phyloP scores from a whole-genome alignment of 53 echinoderm and acorn worm genomes.

The Patiria pectinifera region DNA sequence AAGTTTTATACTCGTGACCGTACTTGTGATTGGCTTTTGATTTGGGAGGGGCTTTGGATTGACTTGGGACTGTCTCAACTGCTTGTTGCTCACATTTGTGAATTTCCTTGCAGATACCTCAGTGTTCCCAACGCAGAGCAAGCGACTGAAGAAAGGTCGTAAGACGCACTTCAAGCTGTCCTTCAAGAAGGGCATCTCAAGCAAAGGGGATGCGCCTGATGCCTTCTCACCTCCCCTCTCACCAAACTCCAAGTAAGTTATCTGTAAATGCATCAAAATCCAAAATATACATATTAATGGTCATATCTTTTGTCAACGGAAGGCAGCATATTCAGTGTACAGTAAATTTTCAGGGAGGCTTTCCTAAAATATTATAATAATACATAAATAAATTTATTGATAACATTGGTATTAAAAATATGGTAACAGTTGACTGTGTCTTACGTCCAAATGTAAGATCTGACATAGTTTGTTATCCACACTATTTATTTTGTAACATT shows the following conservation, averaged over 20 bases:
- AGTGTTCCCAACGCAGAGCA: conserved; percentile 67
- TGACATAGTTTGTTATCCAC: too few relatives aligned
- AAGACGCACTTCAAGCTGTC: conserved; percentile 90
- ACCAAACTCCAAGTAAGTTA: conserved; percentile 85
- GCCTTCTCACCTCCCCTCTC: conserved; percentile 67
- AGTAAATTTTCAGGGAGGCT: not conserved
- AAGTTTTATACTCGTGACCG: too few relatives aligned
- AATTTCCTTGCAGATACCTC: conserved; percentile 71
- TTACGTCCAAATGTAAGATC: too few relatives aligned
- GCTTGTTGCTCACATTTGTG: too few relatives aligned
- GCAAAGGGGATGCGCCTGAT: conserved; percentile 62
- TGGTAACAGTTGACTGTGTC: too few relatives aligned
- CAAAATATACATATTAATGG: not conserved
- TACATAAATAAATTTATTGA: too few relatives aligned
- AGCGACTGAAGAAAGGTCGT: conserved; percentile 76
- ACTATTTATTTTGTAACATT: too few relatives aligned
- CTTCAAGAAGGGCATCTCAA: conserved; percentile 84
- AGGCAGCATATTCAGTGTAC: not conserved
- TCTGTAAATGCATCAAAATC: not conserved
- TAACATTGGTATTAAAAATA: too few relatives aligned
- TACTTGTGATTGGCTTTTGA: not conserved
- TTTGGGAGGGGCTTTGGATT: too few relatives aligned
- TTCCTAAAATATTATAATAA: too few relatives aligned
- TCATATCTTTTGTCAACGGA: not conserved
- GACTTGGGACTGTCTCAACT: too few relatives aligned